Base-by-base conservation (phyloP, 2,888 invertebrate genomes). In the Drosophila trichaetosa region DNA sequence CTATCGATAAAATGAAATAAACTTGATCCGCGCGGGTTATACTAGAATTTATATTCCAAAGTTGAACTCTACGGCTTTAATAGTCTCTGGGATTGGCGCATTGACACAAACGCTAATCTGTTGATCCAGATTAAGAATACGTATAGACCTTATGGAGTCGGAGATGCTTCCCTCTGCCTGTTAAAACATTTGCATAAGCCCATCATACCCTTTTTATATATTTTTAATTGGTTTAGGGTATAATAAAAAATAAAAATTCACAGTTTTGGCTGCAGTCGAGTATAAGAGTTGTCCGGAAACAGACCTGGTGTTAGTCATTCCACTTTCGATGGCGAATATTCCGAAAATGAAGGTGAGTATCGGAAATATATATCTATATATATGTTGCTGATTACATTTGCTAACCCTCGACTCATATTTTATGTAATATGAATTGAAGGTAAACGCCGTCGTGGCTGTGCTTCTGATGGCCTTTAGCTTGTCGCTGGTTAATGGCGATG, bases 271-370 rank as follows among this genome's bases (percentile, higher is more conserved):
- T 57, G 59, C 73, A 79, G 79, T 82, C 48, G 18, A n/a, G 36
- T 24, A 29, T 63, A 42, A 10, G 40, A 73, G 49, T 61, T 69
- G 58, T 54, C 59, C 63, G 74, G 24, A 57, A 29, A 42, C 4
- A 29, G 34, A 33, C 5, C 16, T 16, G 0, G 8, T 18, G 1
- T 13, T 34, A 42, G 34, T 64, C 36, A 56, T 10, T 8, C 11
- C 7, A 40, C 42, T 24, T 31, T 42, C 31, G 52, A 58, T 13
- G 51, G 48, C 42, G 34, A 54, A 29, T 13, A 66, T 61, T 64
- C 21, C 42, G 24, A 66, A 71, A 68, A 69, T 74, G 67, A 57
- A 77, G 73, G 83, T 83, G 54, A 76, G 69, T 18, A 51, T 24
- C 3, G 18, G 33, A 42, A 34, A 61, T 61, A 57, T 49, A 34